phyloP scores from a whole-genome alignment of 2,113 vertebrate species.

The Saguinus midas region DNA sequence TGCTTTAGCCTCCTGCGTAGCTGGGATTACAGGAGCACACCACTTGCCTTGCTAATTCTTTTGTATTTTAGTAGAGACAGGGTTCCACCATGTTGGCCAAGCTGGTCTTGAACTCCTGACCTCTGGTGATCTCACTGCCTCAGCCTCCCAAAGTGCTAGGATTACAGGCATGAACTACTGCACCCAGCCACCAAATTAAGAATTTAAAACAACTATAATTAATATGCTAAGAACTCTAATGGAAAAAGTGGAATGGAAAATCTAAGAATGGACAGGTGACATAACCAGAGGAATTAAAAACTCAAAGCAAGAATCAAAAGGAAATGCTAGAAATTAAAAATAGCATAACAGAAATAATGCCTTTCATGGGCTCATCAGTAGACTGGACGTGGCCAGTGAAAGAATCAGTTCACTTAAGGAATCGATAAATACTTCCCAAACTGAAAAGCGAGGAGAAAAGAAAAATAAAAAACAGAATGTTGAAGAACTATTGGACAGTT shows the following conservation, averaged over 20 bases:
- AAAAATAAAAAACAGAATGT: neutral
- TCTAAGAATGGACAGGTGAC: neutral
- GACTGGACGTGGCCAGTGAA: neutral
- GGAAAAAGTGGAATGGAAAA: neutral
- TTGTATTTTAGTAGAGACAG: no score
- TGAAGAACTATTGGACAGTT: neutral
- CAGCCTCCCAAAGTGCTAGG: no score
- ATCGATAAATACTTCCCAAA: neutral
- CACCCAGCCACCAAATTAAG: neutral
- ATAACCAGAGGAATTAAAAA: neutral
- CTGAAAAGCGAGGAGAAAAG: neutral
- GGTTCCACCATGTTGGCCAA: no score
- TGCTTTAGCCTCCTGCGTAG: no score
- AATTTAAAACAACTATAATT: neutral
- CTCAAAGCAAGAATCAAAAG: neutral
- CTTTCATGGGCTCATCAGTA: neutral
- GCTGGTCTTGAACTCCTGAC: no score
- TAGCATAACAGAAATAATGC: neutral
- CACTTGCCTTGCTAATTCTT: no score
- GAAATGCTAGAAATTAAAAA: neutral
- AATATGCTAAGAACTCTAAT: neutral
- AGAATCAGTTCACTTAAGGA: neutral
- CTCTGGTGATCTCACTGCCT: no score
- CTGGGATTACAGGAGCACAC: no score
- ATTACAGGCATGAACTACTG: no score